Evolutionary conservation across 2,888 invertebrate species (phyloP).

Genomic region (Lochmaea crataegi): DNA sequence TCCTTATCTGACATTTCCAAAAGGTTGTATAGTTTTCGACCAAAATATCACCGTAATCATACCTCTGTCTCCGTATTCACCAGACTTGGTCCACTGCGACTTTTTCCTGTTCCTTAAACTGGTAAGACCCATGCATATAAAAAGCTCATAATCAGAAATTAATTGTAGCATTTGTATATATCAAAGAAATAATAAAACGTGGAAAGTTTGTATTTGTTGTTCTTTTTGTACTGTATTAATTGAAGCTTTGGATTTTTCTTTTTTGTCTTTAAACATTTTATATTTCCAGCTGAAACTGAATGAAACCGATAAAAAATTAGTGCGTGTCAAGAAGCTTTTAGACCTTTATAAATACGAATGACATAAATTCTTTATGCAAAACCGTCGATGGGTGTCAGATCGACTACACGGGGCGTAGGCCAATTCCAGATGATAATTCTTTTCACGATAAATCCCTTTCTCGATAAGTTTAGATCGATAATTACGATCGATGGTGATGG

Average conservation of each 20-base stretch:
- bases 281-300: not conserved
- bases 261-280: not conserved
- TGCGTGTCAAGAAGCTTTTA: slow-evolving; percentile 34
- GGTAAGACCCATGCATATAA: too few relatives aligned
- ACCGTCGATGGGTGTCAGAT: slow-evolving; percentile 28
- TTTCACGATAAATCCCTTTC: slow-evolving; percentile 12
- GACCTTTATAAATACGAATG: slow-evolving; percentile 26
- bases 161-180: too few relatives aligned
- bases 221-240: not conserved
- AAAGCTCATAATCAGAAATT: too few relatives aligned
- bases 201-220: too few relatives aligned
- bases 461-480: slow-evolving; percentile 50
- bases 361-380: slow-evolving; percentile 28
- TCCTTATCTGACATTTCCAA: too few relatives aligned
- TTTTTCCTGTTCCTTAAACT: too few relatives aligned
- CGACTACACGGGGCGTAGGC: slow-evolving; percentile 30
- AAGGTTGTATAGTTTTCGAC: too few relatives aligned
- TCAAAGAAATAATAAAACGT: too few relatives aligned
- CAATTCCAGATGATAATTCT: slow-evolving; percentile 28
- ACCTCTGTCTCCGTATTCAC: too few relatives aligned
- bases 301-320: slow-evolving; percentile 14
- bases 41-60: too few relatives aligned
- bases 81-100: too few relatives aligned
- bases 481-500: slow-evolving; percentile 51
- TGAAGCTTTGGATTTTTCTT: not conserved